phyloP scores from a whole-genome alignment of 2,113 vertebrate species.

The Brevimyrus niger region DNA sequence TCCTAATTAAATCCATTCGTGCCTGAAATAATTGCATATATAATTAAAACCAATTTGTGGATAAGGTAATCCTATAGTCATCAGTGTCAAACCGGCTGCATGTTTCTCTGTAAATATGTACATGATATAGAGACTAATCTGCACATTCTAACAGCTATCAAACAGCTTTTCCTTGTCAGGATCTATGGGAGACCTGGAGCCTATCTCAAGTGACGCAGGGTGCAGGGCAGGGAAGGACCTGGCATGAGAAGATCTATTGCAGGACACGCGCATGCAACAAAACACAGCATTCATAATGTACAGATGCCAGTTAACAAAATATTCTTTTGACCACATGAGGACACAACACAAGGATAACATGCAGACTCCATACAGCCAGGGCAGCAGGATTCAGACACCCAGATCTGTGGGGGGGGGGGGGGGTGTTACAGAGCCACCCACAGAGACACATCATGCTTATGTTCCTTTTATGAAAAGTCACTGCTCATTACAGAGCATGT shows the following conservation, averaged over 20 bases:
- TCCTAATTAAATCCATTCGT: slow-evolving; percentile 31
- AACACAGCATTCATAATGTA: background rate
- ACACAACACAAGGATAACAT: background rate
- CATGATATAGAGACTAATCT: slow-evolving; percentile 15
- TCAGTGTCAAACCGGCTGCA: slow-evolving; percentile 21
- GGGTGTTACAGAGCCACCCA: background rate
- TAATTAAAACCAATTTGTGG: slow-evolving; percentile 33
- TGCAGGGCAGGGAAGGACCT: background rate
- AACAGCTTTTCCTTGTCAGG: background rate
- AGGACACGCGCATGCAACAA: background rate
- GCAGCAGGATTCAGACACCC: background rate
- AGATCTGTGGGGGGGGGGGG: background rate
- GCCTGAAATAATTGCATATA: slow-evolving; percentile 38
- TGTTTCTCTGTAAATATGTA: background rate
- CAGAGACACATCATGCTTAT: background rate
- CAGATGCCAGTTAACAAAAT: background rate
- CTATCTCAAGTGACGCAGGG: background rate
- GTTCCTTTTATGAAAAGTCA: background rate
- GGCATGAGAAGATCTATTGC: background rate
- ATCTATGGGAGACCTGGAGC: background rate
- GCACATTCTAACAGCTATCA: slow-evolving; percentile 32
- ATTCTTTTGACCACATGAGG: background rate
- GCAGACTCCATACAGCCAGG: background rate
- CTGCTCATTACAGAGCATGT: background rate
- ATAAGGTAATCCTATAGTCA: slow-evolving; percentile 21